A percentile compares a stretch with the other conserved stretches of the same genome.
These are phyloP conservation scores for Odontesthes bonariensis DNA, from an alignment of 2,113 vertebrate genomes.

Conservation along the genomic window DNA sequence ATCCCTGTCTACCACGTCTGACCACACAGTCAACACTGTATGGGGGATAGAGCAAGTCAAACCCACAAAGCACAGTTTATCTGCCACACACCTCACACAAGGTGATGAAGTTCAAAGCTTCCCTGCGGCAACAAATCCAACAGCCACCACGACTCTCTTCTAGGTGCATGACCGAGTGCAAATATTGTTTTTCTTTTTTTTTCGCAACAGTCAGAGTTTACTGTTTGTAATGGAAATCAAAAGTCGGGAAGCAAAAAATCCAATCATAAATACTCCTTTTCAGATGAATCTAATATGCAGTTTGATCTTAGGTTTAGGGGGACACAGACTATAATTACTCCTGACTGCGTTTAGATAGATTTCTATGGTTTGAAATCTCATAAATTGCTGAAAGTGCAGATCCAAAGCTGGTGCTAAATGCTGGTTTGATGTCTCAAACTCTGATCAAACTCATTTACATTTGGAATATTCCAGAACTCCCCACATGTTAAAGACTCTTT, in stretches of 20 bases:
- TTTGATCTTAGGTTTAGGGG: background rate
- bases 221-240: constrained; percentile 18
- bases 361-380: background rate
- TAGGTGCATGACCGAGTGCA: constrained; percentile 4
- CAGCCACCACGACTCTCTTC: background rate
- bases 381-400: background rate
- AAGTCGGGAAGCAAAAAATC: constrained; percentile 17
- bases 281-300: background rate
- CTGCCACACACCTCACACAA: constrained; percentile 21
- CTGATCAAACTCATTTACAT: background rate
- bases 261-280: background rate
- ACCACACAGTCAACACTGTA: background rate
- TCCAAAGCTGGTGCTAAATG: too few species aligned
- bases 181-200: background rate
- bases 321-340: background rate
- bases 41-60: background rate
- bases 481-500: too few species aligned
- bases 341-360: background rate
- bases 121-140: constrained; percentile 13
- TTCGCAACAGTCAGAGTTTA: constrained; percentile 11
- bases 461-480: too few species aligned
- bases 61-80: constrained; percentile 13
- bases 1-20: background rate
- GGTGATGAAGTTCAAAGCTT: constrained; percentile 29
- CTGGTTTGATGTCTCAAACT: background rate